Evolutionary conservation across 2,888 invertebrate species (phyloP).

Genomic region (Aspidiotus destructor): DNA sequence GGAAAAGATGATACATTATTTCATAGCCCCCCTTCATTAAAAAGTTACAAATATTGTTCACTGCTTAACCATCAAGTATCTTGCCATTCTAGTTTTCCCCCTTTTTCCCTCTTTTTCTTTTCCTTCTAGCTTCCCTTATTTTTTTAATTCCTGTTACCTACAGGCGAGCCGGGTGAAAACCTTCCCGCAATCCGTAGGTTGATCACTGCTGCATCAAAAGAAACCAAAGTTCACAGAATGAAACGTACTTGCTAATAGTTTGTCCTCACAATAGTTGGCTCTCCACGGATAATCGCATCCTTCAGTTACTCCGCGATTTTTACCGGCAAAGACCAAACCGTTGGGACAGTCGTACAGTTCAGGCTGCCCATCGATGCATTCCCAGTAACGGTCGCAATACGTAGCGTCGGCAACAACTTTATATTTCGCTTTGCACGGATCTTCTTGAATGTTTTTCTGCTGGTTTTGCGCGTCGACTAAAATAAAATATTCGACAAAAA

Average conservation of each 20-base stretch:
- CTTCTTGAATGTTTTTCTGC: slow-evolving; percentile 47
- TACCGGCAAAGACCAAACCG: slow-evolving; percentile 79
- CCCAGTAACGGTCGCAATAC: slow-evolving; percentile 77
- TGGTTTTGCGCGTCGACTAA: slow-evolving; percentile 17
- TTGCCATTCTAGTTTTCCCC: no score
- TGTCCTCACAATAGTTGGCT: slow-evolving; percentile 73
- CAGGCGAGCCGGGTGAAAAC: no score
- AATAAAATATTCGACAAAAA: neutral
- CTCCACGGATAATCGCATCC: slow-evolving; percentile 86
- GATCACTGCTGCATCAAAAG: no score
- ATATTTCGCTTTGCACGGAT: slow-evolving; percentile 72
- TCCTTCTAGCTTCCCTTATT: no score
- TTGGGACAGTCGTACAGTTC: slow-evolving; percentile 83
- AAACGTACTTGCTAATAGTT: slow-evolving; percentile 62
- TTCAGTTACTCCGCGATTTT: slow-evolving; percentile 76
- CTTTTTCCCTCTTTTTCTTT: no score
- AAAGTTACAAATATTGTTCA: no score
- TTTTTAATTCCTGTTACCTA: no score
- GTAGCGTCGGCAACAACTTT: slow-evolving; percentile 66
- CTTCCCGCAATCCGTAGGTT: no score
- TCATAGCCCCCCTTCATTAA: no score
- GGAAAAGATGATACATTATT: no score
- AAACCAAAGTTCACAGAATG: no score
- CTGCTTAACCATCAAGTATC: no score
- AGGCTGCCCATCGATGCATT: slow-evolving; percentile 72